phyloP scores from a whole-genome alignment of 2,888 invertebrate genomes.

The Folsomia candida region DNA sequence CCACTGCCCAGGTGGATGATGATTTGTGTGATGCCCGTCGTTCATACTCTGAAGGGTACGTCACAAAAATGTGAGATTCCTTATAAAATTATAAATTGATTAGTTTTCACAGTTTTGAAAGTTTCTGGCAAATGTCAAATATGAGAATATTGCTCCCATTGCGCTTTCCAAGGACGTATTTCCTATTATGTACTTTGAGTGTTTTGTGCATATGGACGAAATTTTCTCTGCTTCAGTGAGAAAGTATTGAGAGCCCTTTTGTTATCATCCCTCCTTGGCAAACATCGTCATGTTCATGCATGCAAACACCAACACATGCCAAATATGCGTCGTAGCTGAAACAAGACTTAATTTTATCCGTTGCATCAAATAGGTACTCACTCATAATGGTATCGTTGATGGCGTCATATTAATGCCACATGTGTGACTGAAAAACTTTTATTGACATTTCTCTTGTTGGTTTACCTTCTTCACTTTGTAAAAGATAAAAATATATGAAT shows the following conservation, averaged over 20 bases:
- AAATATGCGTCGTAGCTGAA: not conserved
- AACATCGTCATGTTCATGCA: not conserved
- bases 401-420: no score
- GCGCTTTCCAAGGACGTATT: not conserved
- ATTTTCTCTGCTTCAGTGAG: not conserved
- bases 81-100: not conserved
- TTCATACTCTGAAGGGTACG: conserved; percentile 34
- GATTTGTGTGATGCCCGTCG: conserved; percentile 27
- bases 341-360: not conserved
- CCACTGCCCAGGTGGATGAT: conserved; percentile 7
- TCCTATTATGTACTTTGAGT: not conserved
- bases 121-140: not conserved
- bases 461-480: no score
- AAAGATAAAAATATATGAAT: no score
- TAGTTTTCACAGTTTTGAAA: not conserved
- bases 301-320: not conserved
- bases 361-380: not conserved
- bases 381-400: no score
- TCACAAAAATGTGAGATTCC: not conserved
- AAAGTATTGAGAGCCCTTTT: not conserved
- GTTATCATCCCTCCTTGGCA: not conserved
- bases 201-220: not conserved
- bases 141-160: not conserved
- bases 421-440: no score
- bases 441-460: no score